Evolutionary conservation across 2,113 vertebrate species (phyloP).

Genomic region (Lamprotornis superbus): DNA sequence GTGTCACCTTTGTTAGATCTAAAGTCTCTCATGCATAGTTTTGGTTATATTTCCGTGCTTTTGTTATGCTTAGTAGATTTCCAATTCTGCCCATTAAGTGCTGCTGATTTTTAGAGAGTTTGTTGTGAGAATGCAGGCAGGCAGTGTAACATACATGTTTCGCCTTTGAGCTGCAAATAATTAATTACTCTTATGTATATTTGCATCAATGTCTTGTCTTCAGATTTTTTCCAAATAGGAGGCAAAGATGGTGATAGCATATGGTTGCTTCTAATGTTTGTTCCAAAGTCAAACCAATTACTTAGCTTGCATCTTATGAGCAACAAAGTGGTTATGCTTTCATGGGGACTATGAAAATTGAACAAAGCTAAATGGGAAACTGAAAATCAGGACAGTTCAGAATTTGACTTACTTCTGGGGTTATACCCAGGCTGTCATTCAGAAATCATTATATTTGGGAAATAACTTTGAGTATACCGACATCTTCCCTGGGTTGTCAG

Average conservation of each 20-base stretch:
- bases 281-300: slow-evolving; percentile 21
- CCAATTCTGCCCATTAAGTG: neutral
- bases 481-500: neutral
- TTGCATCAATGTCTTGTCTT: neutral
- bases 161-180: neutral
- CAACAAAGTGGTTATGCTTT: neutral
- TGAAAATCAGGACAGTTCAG: neutral
- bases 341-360: neutral
- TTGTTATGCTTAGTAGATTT: neutral
- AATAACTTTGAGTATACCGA: neutral
- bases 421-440: neutral
- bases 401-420: neutral
- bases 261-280: neutral
- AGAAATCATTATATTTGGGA: neutral
- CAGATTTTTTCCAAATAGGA: neutral
- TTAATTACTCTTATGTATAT: neutral
- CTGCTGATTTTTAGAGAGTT: neutral
- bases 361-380: neutral
- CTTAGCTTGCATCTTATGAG: neutral
- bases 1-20: neutral
- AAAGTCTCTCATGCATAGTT: neutral
- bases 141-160: neutral
- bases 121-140: neutral
- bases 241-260: neutral
- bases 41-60: neutral